Conservation (phyloP, 2,888 invertebrate genomes). For the Nephrotoma flavescens region DNA sequence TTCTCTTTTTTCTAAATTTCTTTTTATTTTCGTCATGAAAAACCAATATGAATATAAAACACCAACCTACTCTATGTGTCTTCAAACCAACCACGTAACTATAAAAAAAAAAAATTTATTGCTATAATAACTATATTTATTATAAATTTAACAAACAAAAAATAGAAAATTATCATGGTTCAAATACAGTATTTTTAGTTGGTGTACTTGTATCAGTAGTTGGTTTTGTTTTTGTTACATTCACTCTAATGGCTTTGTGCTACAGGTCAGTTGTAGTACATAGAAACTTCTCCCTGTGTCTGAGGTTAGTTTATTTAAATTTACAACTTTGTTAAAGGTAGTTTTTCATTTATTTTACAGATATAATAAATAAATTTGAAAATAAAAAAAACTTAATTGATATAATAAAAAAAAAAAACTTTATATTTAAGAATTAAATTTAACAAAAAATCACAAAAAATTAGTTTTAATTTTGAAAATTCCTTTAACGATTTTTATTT, state of each 20-base stretch:
- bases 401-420: background rate
- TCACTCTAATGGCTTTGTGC: slow-evolving; percentile 98
- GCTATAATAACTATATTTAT: background rate
- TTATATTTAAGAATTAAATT: background rate
- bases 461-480: background rate
- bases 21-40: background rate
- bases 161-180: slow-evolving; percentile 91
- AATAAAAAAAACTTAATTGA: background rate
- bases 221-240: slow-evolving; percentile 97
- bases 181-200: slow-evolving; percentile 95
- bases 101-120: background rate
- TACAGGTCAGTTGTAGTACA: slow-evolving; percentile 99
- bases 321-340: slow-evolving; percentile 14
- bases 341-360: slow-evolving; percentile 19
- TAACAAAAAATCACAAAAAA: background rate
- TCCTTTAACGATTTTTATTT: background rate
- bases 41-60: background rate
- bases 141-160: background rate
- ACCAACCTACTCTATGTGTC: background rate
- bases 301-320: slow-evolving; percentile 79
- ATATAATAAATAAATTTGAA: slow-evolving; percentile 5
- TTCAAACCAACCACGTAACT: background rate
- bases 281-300: slow-evolving; percentile 97
- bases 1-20: background rate
- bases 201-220: slow-evolving; percentile 97